A percentile compares a stretch with the other conserved stretches of the same genome.
phyloP scores from a whole-genome alignment of 30 jellyfish, hydroid and myxozoan species.

The Turritopsis rubra region DNA sequence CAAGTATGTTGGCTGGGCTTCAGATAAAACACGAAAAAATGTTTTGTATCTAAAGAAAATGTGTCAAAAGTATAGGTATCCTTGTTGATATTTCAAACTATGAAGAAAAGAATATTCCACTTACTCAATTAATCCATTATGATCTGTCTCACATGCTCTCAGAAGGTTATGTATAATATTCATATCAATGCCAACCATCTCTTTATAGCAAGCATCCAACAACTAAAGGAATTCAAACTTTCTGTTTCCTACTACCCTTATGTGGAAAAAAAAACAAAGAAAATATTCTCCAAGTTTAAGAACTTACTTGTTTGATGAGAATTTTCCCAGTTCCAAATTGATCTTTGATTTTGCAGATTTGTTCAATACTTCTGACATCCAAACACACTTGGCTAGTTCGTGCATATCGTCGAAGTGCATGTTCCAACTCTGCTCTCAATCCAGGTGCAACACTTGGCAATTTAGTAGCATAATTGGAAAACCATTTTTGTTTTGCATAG shows the following conservation, averaged over 20 bases:
- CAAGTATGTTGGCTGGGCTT: slow-evolving; percentile 26
- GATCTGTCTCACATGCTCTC: slow-evolving; percentile 1
- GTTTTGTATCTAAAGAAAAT: slow-evolving; percentile 10
- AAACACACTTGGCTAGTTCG: slow-evolving; percentile 2
- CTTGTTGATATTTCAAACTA: background rate
- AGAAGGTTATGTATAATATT: background rate
- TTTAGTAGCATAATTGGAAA: background rate
- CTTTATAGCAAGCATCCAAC: background rate
- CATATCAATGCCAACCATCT: slow-evolving; percentile 6
- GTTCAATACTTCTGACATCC: background rate
- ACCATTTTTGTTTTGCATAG: background rate
- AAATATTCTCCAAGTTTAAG: background rate
- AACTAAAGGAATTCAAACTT: background rate
- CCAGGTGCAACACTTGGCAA: background rate
- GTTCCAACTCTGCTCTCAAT: slow-evolving; percentile 14
- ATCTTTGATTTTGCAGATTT: background rate
- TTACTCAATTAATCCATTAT: slow-evolving; percentile 23
- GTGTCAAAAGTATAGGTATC: background rate
- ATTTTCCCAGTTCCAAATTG: slow-evolving; percentile 3
- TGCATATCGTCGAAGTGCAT: background rate
- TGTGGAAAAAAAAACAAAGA: background rate
- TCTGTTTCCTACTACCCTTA: background rate
- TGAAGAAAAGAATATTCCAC: background rate
- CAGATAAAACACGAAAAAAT: slow-evolving; percentile 10
- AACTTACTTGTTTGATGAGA: background rate